These are phyloP conservation scores for Paradoxurus hermaphroditus DNA, from an alignment of 2,113 vertebrate species.

Conservation along the genomic window DNA sequence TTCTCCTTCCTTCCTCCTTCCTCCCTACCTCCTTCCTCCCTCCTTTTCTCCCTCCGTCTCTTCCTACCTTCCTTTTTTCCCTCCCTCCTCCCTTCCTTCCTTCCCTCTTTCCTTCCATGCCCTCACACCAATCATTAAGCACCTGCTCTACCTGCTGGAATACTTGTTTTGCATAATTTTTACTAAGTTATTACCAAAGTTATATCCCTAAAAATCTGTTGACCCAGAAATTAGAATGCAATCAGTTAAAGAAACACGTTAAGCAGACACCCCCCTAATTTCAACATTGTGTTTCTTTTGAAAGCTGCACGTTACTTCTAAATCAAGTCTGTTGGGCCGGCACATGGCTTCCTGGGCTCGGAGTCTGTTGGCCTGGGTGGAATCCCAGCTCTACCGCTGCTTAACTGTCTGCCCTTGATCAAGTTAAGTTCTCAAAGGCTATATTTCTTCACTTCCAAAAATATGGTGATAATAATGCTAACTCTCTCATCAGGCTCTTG, in stretches of 20 bases:
- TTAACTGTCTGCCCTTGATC: neutral
- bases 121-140: neutral
- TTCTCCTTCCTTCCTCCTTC: neutral
- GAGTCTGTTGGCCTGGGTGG: neutral
- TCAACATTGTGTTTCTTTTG: neutral
- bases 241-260: neutral
- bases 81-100: fast-evolving
- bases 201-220: neutral
- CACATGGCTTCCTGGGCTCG: neutral
- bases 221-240: neutral
- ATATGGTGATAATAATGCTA: neutral
- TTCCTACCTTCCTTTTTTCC: too few species aligned
- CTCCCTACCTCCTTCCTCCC: neutral
- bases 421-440: neutral
- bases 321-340: neutral
- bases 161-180: neutral
- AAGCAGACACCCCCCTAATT: neutral
- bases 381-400: neutral
- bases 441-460: neutral
- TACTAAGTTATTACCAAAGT: neutral
- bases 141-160: neutral
- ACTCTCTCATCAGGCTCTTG: neutral
- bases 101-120: neutral
- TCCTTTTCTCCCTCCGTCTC: fast-evolving
- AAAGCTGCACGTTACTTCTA: neutral